A percentile compares a stretch with the other conserved stretches of the same genome.
Conservation (phyloP, 2,797 vertebrate genomes). For the Lepus townsendii region DNA sequence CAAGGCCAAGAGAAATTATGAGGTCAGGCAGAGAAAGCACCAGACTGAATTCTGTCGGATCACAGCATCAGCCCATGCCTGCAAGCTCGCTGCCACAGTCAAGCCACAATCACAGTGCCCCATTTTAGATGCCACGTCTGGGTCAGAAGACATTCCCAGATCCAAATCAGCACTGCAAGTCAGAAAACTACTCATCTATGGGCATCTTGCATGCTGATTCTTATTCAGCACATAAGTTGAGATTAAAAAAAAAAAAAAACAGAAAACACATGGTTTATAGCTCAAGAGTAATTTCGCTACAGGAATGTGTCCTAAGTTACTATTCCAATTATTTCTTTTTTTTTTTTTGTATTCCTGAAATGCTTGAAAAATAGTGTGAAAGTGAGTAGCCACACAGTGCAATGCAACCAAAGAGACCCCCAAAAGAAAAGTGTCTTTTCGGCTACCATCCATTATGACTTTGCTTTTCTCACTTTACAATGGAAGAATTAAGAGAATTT, state of each 20-base stretch:
- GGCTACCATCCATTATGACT: neutral
- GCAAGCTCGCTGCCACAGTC: neutral
- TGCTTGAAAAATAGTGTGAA: neutral
- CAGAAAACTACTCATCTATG: conserved; percentile 86
- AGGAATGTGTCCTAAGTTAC: neutral
- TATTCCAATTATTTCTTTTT: neutral
- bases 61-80: neutral
- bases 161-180: conserved; percentile 79
- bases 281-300: neutral
- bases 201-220: conserved; percentile 85
- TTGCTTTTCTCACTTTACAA: neutral
- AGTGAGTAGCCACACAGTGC: neutral
- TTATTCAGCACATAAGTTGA: conserved; percentile 80
- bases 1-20: conserved; percentile 53
- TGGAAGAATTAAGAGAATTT: neutral
- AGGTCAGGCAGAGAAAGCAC: conserved; percentile 24
- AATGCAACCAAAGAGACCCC: neutral
- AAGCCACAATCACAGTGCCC: conserved; percentile 53
- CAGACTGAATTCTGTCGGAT: neutral
- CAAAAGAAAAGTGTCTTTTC: neutral
- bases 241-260: neutral
- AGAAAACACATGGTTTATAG: neutral
- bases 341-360: neutral
- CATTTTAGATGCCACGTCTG: conserved; percentile 71
- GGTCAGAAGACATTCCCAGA: conserved; percentile 70